Evolutionary conservation across 2,888 invertebrate genomes (phyloP).

Genomic region (Drosophila robusta): DNA sequence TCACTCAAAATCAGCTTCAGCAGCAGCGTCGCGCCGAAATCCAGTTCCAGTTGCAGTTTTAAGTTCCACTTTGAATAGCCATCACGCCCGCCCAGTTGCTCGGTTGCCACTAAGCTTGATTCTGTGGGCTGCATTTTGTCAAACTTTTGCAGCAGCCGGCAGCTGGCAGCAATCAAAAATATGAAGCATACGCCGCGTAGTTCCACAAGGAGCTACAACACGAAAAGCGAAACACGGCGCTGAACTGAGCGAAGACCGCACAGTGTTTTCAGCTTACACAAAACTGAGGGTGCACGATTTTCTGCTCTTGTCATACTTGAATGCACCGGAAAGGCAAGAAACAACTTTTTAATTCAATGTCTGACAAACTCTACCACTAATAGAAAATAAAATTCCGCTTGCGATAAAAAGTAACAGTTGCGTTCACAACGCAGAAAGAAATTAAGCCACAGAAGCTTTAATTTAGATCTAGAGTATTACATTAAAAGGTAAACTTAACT

Average conservation of each 20-base stretch:
- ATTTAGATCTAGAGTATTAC: too few relatives aligned
- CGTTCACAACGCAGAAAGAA: too few relatives aligned
- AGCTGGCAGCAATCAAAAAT: slow-evolving; percentile 34
- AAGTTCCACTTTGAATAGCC: not conserved
- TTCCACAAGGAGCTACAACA: slow-evolving; percentile 4
- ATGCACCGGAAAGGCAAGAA: too few relatives aligned
- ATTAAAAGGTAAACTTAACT: too few relatives aligned
- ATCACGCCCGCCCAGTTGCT: not conserved
- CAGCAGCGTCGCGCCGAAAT: slow-evolving; percentile 4
- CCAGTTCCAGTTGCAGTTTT: not conserved
- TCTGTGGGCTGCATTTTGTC: slow-evolving; percentile 31
- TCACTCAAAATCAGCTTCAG: slow-evolving; percentile 13
- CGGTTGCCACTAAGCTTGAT: not conserved
- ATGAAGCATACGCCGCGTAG: slow-evolving; percentile 40
- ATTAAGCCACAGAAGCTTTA: too few relatives aligned
- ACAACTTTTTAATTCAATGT: too few relatives aligned
- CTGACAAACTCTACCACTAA: too few relatives aligned
- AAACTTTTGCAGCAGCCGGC: slow-evolving; percentile 33
- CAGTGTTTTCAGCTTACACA: slow-evolving; percentile 12
- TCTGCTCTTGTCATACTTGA: not conserved
- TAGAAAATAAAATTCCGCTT: too few relatives aligned
- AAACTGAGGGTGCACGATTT: not conserved
- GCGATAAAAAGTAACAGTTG: too few relatives aligned
- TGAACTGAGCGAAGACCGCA: slow-evolving; percentile 5
- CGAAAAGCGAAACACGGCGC: slow-evolving; percentile 4